These are phyloP conservation scores for Hexactinellida sp. DNA, from an alignment of 37 sponge, comb jelly and placozoan species.

Conservation along the genomic window DNA sequence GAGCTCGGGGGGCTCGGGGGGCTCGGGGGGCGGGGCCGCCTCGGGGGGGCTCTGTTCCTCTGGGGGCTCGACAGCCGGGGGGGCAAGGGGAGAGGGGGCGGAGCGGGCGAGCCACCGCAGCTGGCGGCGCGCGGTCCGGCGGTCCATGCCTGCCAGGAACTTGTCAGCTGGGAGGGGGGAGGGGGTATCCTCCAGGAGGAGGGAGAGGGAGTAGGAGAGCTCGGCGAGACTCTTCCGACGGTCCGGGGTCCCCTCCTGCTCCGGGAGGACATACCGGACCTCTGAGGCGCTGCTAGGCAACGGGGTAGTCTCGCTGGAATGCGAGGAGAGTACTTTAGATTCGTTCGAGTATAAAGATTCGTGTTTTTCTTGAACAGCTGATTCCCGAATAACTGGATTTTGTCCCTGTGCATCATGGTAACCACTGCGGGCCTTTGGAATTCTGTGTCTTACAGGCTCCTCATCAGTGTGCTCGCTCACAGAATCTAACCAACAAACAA, in stretches of 20 bases:
- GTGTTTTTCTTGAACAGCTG: not conserved
- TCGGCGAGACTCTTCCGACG: not conserved
- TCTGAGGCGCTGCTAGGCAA: not conserved
- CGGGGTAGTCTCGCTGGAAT: not conserved
- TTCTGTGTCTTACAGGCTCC: not conserved
- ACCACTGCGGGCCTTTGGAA: not conserved
- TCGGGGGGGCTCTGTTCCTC: not conserved
- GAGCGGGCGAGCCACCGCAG: not conserved
- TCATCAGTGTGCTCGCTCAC: not conserved
- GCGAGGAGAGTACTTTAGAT: not conserved
- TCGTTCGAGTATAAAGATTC: not conserved
- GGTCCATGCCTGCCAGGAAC: slow-evolving; percentile 8
- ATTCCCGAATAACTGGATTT: not conserved
- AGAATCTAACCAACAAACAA: too few relatives aligned
- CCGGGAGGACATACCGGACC: too few relatives aligned
- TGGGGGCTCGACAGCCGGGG: not conserved
- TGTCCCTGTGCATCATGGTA: not conserved
- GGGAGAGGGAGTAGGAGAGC: not conserved
- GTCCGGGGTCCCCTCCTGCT: not conserved
- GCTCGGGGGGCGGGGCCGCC: not conserved
- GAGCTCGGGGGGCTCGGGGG: not conserved
- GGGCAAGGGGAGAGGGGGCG: not conserved
- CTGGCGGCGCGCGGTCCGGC: not conserved
- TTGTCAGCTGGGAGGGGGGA: not conserved
- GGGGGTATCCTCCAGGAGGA: not conserved